Percentiles rank a stretch among this genome's conserved stretches.
These are phyloP conservation scores for Sebastes wilsoni DNA, from an alignment of 2,797 vertebrate genomes.

Conservation along the genomic window DNA sequence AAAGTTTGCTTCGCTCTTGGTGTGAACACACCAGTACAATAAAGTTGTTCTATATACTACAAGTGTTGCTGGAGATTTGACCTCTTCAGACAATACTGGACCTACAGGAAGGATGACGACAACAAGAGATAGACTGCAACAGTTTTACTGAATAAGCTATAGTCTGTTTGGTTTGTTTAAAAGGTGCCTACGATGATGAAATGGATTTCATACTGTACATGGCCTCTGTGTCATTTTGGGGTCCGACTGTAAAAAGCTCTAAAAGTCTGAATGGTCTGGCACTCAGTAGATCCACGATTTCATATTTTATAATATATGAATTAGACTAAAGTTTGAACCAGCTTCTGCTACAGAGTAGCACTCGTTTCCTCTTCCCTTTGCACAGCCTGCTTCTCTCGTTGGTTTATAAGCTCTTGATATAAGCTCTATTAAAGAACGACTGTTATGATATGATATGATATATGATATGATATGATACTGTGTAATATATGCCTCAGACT, in stretches of 20 bases:
- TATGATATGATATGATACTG: constrained; percentile 29
- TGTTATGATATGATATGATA: constrained; percentile 51
- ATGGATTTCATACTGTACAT: constrained; percentile 29
- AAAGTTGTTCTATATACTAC: background rate
- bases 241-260: constrained; percentile 11
- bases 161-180: constrained; percentile 34
- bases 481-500: constrained; percentile 30
- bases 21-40: background rate
- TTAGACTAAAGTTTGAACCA: constrained; percentile 23
- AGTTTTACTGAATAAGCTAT: constrained; percentile 60
- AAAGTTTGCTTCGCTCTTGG: no score
- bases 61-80: background rate
- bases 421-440: constrained; percentile 50
- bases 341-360: constrained; percentile 58
- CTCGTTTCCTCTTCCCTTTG: constrained; percentile 40
- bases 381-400: constrained; percentile 53
- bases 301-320: constrained; percentile 16
- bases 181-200: constrained; percentile 58
- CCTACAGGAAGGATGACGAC: background rate
- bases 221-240: constrained; percentile 15
- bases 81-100: constrained; percentile 11
- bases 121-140: background rate
- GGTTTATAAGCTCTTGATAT: constrained; percentile 51
- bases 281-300: constrained; percentile 21
- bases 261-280: constrained; percentile 1